Percentiles rank a stretch among this genome's conserved stretches.
phyloP scores from a whole-genome alignment of 1,140 invertebrate species.

The Ectropis grisescens region DNA sequence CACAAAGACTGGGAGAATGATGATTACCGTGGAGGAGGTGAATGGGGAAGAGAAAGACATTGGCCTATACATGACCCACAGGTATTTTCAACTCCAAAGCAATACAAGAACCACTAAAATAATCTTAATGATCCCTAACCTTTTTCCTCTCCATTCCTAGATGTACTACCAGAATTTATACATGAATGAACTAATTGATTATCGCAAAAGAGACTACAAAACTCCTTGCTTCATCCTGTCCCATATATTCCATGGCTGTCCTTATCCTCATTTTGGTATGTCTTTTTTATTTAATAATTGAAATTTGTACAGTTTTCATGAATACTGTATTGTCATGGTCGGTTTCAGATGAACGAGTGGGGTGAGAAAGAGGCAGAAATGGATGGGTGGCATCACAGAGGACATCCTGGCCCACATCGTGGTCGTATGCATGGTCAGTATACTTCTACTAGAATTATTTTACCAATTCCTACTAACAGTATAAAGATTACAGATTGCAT shows the following conservation, averaged over 20 bases:
- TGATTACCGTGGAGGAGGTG: slow-evolving; percentile 52
- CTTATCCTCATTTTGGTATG: slow-evolving; percentile 59
- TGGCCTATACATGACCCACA: slow-evolving; percentile 63
- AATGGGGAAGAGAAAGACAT: slow-evolving; percentile 61
- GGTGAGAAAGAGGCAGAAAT: slow-evolving; percentile 56
- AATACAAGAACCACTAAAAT: too few species aligned
- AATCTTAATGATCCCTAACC: too few species aligned
- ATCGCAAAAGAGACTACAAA: slow-evolving; percentile 39
- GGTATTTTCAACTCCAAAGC: slow-evolving; percentile 19
- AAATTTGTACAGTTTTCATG: too few species aligned
- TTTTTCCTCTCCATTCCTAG: slow-evolving; percentile 1
- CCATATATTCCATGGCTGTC: slow-evolving; percentile 64
- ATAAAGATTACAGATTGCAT: not conserved
- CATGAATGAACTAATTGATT: slow-evolving; percentile 53
- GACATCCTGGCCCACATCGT: slow-evolving; percentile 46
- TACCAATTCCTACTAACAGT: not conserved
- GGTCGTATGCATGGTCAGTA: slow-evolving; percentile 49
- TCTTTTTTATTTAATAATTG: slow-evolving; percentile 9
- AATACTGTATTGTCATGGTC: too few species aligned
- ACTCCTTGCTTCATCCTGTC: slow-evolving; percentile 52
- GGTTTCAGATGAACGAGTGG: slow-evolving; percentile 58
- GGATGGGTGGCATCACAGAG: slow-evolving; percentile 55
- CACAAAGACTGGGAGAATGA: slow-evolving; percentile 69
- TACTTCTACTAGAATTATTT: not conserved
- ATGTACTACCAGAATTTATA: slow-evolving; percentile 34